phyloP scores from a whole-genome alignment of 2,888 invertebrate genomes.

The Kuschelorhynchus macadamiae region DNA sequence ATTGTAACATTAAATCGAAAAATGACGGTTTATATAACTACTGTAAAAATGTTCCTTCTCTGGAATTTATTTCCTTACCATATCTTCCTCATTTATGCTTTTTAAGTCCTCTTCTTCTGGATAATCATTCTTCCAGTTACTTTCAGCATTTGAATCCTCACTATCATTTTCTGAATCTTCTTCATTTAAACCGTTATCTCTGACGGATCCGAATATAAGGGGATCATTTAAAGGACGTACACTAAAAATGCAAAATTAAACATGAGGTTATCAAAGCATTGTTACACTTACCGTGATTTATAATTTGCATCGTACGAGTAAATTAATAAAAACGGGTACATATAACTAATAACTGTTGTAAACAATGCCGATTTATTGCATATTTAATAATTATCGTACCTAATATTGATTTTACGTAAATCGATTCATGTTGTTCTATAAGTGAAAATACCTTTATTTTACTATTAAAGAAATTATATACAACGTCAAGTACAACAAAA shows the following conservation, averaged over 20 bases:
- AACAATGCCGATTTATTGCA: background rate
- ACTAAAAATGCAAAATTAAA: slow-evolving; percentile 57
- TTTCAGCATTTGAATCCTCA: slow-evolving; percentile 85
- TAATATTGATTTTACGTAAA: too few species aligned
- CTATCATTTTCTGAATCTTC: slow-evolving; percentile 70
- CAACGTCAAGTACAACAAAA: too few species aligned
- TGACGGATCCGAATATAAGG: slow-evolving; percentile 63
- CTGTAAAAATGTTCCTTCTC: too few species aligned
- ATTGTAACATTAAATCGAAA: too few species aligned
- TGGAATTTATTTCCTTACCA: slow-evolving; percentile 68
- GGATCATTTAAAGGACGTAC: slow-evolving; percentile 66
- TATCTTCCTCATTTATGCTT: slow-evolving; percentile 75
- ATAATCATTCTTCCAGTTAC: slow-evolving; percentile 84
- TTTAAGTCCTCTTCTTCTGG: slow-evolving; percentile 73
- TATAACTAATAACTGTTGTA: too few species aligned
- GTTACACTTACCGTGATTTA: slow-evolving; percentile 22
- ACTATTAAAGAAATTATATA: too few species aligned
- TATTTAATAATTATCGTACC: too few species aligned
- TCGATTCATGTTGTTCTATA: too few species aligned
- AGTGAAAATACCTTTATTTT: too few species aligned
- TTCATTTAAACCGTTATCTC: slow-evolving; percentile 63
- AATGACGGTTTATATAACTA: too few species aligned
- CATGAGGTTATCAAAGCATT: background rate
- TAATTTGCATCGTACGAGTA: background rate
- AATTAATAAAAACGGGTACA: too few species aligned